These are phyloP conservation scores for Drosophila nigrodunni DNA, from an alignment of 1,140 invertebrate species.

Conservation along the genomic window DNA sequence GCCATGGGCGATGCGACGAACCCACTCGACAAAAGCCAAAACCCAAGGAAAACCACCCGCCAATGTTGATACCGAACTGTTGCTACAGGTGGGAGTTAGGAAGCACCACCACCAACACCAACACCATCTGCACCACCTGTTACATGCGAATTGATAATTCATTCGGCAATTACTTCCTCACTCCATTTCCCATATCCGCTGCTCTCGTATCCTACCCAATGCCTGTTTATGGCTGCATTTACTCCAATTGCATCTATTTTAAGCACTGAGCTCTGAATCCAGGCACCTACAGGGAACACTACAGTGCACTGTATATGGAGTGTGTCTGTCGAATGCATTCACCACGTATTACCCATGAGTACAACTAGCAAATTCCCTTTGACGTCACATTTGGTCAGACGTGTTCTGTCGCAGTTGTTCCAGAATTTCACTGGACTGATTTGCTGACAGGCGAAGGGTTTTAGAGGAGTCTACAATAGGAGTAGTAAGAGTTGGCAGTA, in stretches of 20 bases:
- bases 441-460: background rate
- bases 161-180: slow-evolving; percentile 46
- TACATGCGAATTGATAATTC: slow-evolving; percentile 37
- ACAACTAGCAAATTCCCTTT: slow-evolving; percentile 33
- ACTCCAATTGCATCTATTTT: slow-evolving; percentile 42
- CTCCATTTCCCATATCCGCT: background rate
- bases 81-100: slow-evolving; percentile 16
- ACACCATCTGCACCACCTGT: slow-evolving; percentile 37
- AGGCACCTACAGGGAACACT: background rate
- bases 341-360: background rate
- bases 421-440: background rate
- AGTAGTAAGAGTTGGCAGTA: too few relatives aligned
- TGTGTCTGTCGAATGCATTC: slow-evolving; percentile 1
- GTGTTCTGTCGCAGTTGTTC: background rate
- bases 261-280: slow-evolving; percentile 24
- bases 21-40: too few relatives aligned
- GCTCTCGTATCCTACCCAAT: background rate
- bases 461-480: too few relatives aligned
- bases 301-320: slow-evolving; percentile 10
- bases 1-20: slow-evolving; percentile 19
- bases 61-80: slow-evolving; percentile 23
- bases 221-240: slow-evolving; percentile 31
- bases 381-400: slow-evolving; percentile 29
- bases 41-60: background rate
- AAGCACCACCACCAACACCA: background rate